phyloP scores from a whole-genome alignment of 2,888 invertebrate species.

The Druceiella hillmani region DNA sequence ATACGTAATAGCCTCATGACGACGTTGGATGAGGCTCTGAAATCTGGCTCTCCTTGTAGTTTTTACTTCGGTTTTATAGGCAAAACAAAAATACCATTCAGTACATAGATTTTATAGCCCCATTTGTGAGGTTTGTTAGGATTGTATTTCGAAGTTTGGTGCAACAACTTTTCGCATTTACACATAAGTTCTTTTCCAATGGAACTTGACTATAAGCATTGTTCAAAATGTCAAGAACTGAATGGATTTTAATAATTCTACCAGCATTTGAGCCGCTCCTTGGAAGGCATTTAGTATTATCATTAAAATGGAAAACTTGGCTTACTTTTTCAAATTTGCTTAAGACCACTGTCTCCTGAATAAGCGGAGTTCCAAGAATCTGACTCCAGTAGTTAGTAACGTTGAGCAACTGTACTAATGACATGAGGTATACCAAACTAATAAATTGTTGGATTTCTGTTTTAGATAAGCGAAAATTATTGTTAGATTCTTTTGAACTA shows the following conservation, averaged over 20 bases:
- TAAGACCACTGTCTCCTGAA: constrained; percentile 20
- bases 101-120: constrained; percentile 29
- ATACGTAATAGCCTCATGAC: constrained; percentile 26
- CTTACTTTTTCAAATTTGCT: constrained; percentile 24
- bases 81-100: constrained; percentile 28
- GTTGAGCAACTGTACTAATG: constrained; percentile 20
- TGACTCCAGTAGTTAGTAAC: constrained; percentile 21
- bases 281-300: constrained; percentile 9
- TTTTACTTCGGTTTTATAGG: constrained; percentile 28
- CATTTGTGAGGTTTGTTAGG: constrained; percentile 31
- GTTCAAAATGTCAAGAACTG: constrained; percentile 21
- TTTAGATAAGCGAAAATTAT: too few species aligned
- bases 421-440: constrained; percentile 24
- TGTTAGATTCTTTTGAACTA: too few species aligned
- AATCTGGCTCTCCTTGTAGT: constrained; percentile 21
- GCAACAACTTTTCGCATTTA: constrained; percentile 28
- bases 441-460: too few species aligned
- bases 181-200: constrained; percentile 22
- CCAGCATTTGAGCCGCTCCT: constrained; percentile 2
- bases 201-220: constrained; percentile 18
- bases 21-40: constrained; percentile 25
- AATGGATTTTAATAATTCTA: constrained; percentile 21
- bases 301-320: constrained; percentile 23
- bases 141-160: constrained; percentile 28
- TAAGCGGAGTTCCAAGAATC: constrained; percentile 18